Evolutionary conservation across 2,888 invertebrate species (phyloP).

Genomic region (Exocentrus adspersus): DNA sequence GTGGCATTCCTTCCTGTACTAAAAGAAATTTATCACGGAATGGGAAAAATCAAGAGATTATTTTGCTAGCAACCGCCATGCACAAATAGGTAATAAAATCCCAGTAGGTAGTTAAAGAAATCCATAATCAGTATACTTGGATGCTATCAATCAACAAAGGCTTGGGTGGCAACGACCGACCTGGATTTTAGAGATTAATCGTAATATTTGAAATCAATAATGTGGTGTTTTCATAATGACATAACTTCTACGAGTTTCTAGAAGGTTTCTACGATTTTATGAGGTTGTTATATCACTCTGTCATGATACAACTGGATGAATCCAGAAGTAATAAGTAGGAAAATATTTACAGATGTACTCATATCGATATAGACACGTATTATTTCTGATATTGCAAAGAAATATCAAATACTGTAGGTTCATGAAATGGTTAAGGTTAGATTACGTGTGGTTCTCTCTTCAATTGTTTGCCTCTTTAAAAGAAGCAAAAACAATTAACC

Average conservation of each 20-base stretch:
- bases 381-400: too few species aligned
- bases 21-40: background rate
- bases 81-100: slow-evolving; percentile 4
- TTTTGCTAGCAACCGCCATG: background rate
- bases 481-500: background rate
- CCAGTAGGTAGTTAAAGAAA: slow-evolving; percentile 4
- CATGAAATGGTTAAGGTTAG: too few species aligned
- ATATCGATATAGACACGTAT: too few species aligned
- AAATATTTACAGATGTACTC: too few species aligned
- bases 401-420: too few species aligned
- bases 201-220: slow-evolving; percentile 13
- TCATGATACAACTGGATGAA: too few species aligned
- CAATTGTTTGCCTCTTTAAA: background rate
- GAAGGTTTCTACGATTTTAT: background rate
- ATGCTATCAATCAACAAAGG: slow-evolving; percentile 13
- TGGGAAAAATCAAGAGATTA: background rate
- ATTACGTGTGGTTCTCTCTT: too few species aligned
- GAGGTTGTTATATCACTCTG: background rate
- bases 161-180: slow-evolving; percentile 13
- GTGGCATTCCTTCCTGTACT: background rate
- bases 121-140: slow-evolving; percentile 4
- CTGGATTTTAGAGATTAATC: slow-evolving; percentile 12
- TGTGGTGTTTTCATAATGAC: background rate
- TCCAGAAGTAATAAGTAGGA: too few species aligned
- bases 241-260: background rate